Conservation (phyloP, 2,888 invertebrate species). For the Cryptophagus acutangulus region DNA sequence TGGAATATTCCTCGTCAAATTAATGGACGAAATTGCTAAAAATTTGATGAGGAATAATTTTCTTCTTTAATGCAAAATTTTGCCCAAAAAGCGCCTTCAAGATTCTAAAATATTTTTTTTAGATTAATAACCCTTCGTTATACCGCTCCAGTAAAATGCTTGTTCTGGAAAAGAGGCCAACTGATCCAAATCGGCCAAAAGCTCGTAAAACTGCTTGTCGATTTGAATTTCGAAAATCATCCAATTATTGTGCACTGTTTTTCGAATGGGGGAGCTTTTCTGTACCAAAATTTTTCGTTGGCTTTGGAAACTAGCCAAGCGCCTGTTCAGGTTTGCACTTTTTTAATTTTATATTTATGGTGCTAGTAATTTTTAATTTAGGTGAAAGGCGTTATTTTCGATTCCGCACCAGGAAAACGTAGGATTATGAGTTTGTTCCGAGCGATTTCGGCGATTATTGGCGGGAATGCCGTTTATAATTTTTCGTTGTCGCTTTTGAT, state of each 20-base stretch:
- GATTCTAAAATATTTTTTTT: too few relatives aligned
- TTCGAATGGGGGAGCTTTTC: slow-evolving; percentile 70
- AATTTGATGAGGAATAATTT: background rate
- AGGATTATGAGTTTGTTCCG: slow-evolving; percentile 55
- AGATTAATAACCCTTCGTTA: slow-evolving; percentile 69
- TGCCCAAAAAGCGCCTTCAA: too few relatives aligned
- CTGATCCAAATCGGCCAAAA: slow-evolving; percentile 60
- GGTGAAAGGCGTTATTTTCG: slow-evolving; percentile 64
- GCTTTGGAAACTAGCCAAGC: slow-evolving; percentile 53
- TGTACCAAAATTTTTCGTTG: slow-evolving; percentile 63
- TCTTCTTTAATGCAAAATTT: too few relatives aligned
- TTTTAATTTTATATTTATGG: background rate
- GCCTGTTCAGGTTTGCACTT: slow-evolving; percentile 48
- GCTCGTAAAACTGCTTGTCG: slow-evolving; percentile 59
- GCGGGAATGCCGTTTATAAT: slow-evolving; percentile 54
- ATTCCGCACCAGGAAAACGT: slow-evolving; percentile 65
- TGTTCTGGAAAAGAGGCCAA: slow-evolving; percentile 60
- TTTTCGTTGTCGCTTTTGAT: slow-evolving; percentile 54
- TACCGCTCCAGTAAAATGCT: slow-evolving; percentile 62
- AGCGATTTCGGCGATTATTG: slow-evolving; percentile 59
- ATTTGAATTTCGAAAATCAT: slow-evolving; percentile 64
- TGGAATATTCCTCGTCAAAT: background rate
- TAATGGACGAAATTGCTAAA: background rate
- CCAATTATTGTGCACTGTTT: slow-evolving; percentile 71
- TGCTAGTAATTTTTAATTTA: slow-evolving; percentile 27